Evolutionary conservation across 2,888 invertebrate species (phyloP).

Genomic region (Drosophila niveifrons): DNA sequence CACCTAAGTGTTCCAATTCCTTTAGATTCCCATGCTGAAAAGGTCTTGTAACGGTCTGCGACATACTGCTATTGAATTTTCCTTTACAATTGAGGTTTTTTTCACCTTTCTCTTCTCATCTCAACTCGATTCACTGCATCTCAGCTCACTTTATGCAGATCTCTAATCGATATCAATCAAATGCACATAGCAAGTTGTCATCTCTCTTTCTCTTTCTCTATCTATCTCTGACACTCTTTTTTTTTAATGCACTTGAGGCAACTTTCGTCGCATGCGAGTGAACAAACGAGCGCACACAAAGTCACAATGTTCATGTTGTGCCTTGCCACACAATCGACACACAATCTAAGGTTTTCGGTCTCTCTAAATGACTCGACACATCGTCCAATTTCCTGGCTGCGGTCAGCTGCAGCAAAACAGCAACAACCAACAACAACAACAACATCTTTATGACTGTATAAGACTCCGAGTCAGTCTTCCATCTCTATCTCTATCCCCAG

Average conservation of each 20-base stretch:
- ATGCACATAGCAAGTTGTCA: neutral
- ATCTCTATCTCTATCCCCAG: neutral
- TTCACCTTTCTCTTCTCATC: too few relatives aligned
- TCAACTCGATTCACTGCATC: too few relatives aligned
- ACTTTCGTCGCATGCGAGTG: neutral
- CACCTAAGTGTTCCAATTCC: too few relatives aligned
- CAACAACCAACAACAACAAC: neutral
- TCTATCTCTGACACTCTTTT: too few relatives aligned
- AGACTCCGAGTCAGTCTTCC: too few relatives aligned
- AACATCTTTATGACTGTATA: neutral
- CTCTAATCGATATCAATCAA: slow-evolving; percentile 14
- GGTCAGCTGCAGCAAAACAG: slow-evolving; percentile 19
- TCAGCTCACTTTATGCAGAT: too few relatives aligned
- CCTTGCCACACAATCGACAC: slow-evolving; percentile 12
- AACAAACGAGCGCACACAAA: neutral
- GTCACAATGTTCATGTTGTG: slow-evolving; percentile 16
- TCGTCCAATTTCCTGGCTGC: slow-evolving; percentile 23
- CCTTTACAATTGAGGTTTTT: too few relatives aligned
- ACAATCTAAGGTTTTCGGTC: slow-evolving; percentile 15
- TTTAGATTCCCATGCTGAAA: too few relatives aligned
- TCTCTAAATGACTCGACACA: slow-evolving; percentile 20
- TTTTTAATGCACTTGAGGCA: neutral
- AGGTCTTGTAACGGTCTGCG: too few relatives aligned
- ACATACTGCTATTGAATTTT: too few relatives aligned
- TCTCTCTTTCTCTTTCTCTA: neutral